Evolutionary conservation across 2,797 vertebrate genomes (phyloP).

Genomic region (Coluber constrictor): DNA sequence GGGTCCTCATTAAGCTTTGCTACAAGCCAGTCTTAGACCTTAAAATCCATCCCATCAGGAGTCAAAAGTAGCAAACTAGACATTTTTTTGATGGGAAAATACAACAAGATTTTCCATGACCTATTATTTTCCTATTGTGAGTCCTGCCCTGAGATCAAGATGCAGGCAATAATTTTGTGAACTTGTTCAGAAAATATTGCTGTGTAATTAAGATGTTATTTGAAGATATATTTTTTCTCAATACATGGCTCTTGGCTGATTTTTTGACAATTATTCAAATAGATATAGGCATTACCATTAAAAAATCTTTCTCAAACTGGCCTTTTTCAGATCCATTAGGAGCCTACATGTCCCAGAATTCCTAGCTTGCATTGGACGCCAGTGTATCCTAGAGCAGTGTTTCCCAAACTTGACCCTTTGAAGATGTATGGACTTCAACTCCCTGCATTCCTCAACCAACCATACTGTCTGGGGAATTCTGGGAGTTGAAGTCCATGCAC

Average conservation of each 20-base stretch:
- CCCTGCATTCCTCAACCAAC: too few species aligned
- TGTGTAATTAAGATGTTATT: background rate
- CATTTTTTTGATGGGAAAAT: background rate
- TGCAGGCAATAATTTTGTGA: background rate
- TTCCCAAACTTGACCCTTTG: too few species aligned
- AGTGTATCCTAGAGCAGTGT: background rate
- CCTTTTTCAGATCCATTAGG: background rate
- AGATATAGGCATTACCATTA: background rate
- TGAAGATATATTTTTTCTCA: background rate
- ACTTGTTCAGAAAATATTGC: background rate
- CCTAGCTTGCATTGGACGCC: background rate
- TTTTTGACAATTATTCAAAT: background rate
- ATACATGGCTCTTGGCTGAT: background rate
- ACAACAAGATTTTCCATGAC: too few species aligned
- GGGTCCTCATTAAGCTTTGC: background rate
- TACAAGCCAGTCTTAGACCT: background rate
- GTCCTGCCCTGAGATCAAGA: background rate
- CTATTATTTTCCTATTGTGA: background rate
- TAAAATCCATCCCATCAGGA: background rate
- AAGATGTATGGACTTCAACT: too few species aligned
- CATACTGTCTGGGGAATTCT: too few species aligned
- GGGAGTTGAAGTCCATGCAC: too few species aligned
- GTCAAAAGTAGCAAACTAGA: background rate
- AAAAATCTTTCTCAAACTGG: background rate
- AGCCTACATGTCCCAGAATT: background rate